Conservation (phyloP, 2,888 invertebrate genomes). For the Raillietiella orientalis region DNA sequence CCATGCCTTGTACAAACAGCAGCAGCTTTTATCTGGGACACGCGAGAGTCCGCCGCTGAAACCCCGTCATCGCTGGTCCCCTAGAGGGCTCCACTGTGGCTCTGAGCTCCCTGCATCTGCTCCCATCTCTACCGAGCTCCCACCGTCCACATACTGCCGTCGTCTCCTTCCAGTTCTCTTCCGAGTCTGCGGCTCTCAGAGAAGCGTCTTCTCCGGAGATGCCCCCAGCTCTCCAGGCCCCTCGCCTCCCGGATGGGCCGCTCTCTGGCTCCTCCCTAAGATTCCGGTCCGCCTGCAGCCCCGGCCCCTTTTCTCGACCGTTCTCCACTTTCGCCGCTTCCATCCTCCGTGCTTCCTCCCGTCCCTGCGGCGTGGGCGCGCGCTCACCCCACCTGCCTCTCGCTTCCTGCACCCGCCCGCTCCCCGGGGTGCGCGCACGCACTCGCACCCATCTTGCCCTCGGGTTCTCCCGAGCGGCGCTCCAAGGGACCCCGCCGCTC, state of each 20-base stretch:
- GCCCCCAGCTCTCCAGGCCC: slow-evolving; percentile 3
- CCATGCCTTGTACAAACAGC: no score
- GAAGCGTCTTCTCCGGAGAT: no score
- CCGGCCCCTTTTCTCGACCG: slow-evolving; percentile 1
- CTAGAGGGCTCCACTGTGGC: slow-evolving; percentile 4
- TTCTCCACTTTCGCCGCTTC: background rate
- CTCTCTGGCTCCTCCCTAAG: slow-evolving; percentile 2
- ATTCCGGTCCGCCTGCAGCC: slow-evolving; percentile 3
- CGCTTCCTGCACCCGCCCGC: background rate
- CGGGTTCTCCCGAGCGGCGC: no score
- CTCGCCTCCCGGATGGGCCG: slow-evolving; percentile 4
- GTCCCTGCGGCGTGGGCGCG: slow-evolving; percentile 1
- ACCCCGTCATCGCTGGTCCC: slow-evolving; percentile 4
- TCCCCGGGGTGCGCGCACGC: background rate
- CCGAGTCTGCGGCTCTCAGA: no score
- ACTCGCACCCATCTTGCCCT: slow-evolving; percentile 5
- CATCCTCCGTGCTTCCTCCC: background rate
- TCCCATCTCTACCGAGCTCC: slow-evolving; percentile 2
- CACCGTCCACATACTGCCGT: slow-evolving; percentile 4
- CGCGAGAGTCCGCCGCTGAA: no score
- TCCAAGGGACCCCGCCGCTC: slow-evolving; percentile 6
- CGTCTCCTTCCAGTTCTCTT: slow-evolving; percentile 4
- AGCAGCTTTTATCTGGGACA: no score
- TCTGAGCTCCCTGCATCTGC: slow-evolving; percentile 2
- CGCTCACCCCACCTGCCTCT: slow-evolving; percentile 1